These are phyloP conservation scores for Lepidothrix coronata DNA, from an alignment of 2,113 vertebrate species.

Conservation along the genomic window DNA sequence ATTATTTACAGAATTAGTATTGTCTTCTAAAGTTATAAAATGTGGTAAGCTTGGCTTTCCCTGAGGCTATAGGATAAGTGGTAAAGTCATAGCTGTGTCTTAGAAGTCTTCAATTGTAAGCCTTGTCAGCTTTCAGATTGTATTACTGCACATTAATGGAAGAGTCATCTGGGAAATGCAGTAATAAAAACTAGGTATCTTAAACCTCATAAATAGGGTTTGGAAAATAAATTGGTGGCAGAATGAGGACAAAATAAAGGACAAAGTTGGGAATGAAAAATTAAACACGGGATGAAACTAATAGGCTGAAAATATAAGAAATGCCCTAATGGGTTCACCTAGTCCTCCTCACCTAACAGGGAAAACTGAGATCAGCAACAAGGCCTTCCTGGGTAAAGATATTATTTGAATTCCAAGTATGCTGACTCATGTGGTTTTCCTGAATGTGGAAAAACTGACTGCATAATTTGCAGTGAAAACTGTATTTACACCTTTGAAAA, in stretches of 20 bases:
- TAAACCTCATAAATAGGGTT: neutral
- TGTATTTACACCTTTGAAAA: neutral
- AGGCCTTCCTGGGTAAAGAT: neutral
- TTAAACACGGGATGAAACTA: neutral
- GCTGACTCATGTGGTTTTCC: neutral
- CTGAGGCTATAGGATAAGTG: neutral
- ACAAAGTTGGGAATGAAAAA: neutral
- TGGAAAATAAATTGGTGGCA: slow-evolving; percentile 20
- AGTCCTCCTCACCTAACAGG: neutral
- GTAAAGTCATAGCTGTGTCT: neutral
- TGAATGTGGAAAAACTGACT: neutral
- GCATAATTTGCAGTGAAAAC: neutral
- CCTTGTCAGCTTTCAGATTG: neutral
- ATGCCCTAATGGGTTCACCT: neutral
- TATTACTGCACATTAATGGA: neutral
- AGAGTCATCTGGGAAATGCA: neutral
- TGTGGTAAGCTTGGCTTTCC: neutral
- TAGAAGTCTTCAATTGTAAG: neutral
- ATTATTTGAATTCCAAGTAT: neutral
- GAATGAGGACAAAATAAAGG: slow-evolving; percentile 31
- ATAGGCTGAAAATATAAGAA: neutral
- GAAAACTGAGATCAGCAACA: neutral
- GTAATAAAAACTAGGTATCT: neutral
- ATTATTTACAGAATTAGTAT: neutral
- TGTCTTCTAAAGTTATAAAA: neutral